phyloP scores from a whole-genome alignment of 2,888 invertebrate genomes.

The Nysson spinosus region DNA sequence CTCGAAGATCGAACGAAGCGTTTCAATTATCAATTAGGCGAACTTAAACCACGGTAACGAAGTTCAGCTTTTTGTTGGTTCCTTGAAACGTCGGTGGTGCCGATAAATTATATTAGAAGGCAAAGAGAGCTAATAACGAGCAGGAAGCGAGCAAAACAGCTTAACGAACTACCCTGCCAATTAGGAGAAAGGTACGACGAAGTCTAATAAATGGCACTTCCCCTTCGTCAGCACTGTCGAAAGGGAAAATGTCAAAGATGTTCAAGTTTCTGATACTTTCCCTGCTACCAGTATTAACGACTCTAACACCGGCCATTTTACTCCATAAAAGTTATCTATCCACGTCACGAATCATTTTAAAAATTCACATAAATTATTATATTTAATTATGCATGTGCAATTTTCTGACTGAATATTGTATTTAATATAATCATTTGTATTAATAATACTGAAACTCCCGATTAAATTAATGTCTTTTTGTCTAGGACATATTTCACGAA shows the following conservation, averaged over 20 bases:
- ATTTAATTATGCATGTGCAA: too few relatives aligned
- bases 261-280: background rate
- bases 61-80: constrained; percentile 17
- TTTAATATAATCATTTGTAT: too few relatives aligned
- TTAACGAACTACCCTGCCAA: constrained; percentile 47
- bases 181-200: constrained; percentile 54
- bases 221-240: constrained; percentile 6
- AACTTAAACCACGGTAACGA: constrained; percentile 32
- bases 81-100: constrained; percentile 17
- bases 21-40: constrained; percentile 29
- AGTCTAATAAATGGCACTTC: constrained; percentile 53
- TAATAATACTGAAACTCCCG: too few relatives aligned
- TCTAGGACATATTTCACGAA: too few relatives aligned
- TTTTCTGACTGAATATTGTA: too few relatives aligned
- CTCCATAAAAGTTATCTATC: too few relatives aligned
- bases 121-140: constrained; percentile 46
- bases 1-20: constrained; percentile 22
- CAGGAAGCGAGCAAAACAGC: constrained; percentile 30
- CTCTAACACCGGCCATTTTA: background rate
- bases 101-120: constrained; percentile 57
- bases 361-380: too few relatives aligned
- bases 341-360: too few relatives aligned
- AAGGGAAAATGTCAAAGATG: background rate
- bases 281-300: constrained; percentile 3
- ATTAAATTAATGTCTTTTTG: too few relatives aligned